Percentiles rank a stretch among this genome's conserved stretches.
Evolutionary conservation across 2,888 invertebrate genomes (phyloP).

Genomic region (Omphaloscelis lunosa): DNA sequence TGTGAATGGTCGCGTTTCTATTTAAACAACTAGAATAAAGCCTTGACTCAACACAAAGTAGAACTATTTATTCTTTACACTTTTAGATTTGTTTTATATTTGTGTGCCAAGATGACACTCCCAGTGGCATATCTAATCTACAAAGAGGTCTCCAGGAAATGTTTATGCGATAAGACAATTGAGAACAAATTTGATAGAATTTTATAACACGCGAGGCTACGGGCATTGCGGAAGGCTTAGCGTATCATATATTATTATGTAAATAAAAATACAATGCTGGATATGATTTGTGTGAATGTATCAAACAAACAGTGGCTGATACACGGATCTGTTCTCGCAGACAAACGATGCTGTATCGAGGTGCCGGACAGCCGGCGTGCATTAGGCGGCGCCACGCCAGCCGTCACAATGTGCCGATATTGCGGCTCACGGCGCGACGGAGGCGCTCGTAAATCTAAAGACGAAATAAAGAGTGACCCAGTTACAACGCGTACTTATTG

Average conservation of each 20-base stretch:
- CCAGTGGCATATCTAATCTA: conserved; percentile 14
- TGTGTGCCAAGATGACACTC: conserved; percentile 37
- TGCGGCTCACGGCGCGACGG: conserved; percentile 26
- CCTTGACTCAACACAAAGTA: neutral
- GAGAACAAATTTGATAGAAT: conserved; percentile 11
- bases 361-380: neutral
- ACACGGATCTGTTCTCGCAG: neutral
- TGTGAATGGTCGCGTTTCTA: neutral
- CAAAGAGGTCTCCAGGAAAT: conserved; percentile 17
- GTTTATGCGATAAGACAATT: conserved; percentile 25
- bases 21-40: conserved; percentile 1
- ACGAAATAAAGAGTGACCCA: conserved; percentile 54
- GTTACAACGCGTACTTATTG: conserved; percentile 31
- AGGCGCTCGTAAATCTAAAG: conserved; percentile 44
- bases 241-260: conserved; percentile 4
- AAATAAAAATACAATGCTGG: neutral
- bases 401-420: conserved; percentile 36
- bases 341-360: conserved; percentile 8
- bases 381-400: conserved; percentile 20
- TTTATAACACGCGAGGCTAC: neutral
- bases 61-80: neutral
- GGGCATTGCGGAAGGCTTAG: neutral
- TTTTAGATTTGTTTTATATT: conserved; percentile 31
- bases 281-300: conserved; percentile 7
- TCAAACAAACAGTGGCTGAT: neutral